These are phyloP conservation scores for Eurypyga helias DNA, from an alignment of 2,113 vertebrate genomes.

Conservation along the genomic window DNA sequence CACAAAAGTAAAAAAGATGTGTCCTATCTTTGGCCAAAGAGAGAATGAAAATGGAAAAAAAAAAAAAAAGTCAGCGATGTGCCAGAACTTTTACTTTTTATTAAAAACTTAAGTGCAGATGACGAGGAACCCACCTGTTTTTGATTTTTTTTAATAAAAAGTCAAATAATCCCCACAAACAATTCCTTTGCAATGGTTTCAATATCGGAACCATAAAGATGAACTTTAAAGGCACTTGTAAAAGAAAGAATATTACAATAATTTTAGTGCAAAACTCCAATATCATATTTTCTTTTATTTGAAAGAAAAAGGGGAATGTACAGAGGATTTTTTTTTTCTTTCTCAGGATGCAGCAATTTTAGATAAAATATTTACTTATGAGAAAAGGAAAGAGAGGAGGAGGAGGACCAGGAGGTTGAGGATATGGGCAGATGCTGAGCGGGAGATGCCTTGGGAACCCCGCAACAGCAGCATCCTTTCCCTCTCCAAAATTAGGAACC, in stretches of 20 bases:
- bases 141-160: conserved; percentile 61
- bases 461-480: background rate
- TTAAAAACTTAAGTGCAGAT: conserved; percentile 45
- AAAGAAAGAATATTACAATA: conserved; percentile 53
- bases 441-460: background rate
- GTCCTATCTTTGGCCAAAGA: background rate
- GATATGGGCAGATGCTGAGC: background rate
- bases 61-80: background rate
- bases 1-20: background rate
- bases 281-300: conserved; percentile 28
- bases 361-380: background rate
- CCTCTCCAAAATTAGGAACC: background rate
- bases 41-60: background rate
- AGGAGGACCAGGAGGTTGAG: background rate
- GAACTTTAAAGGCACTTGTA: conserved; percentile 50
- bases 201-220: conserved; percentile 19
- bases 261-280: conserved; percentile 24
- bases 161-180: conserved; percentile 58
- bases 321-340: background rate
- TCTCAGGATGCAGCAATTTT: background rate
- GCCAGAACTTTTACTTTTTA: conserved; percentile 66
- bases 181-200: conserved; percentile 29
- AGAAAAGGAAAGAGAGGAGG: background rate
- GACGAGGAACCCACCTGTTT: conserved; percentile 36
- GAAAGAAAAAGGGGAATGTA: background rate